These are phyloP conservation scores for Synergus laeviventris DNA, from an alignment of 2,888 invertebrate genomes.

Conservation along the genomic window DNA sequence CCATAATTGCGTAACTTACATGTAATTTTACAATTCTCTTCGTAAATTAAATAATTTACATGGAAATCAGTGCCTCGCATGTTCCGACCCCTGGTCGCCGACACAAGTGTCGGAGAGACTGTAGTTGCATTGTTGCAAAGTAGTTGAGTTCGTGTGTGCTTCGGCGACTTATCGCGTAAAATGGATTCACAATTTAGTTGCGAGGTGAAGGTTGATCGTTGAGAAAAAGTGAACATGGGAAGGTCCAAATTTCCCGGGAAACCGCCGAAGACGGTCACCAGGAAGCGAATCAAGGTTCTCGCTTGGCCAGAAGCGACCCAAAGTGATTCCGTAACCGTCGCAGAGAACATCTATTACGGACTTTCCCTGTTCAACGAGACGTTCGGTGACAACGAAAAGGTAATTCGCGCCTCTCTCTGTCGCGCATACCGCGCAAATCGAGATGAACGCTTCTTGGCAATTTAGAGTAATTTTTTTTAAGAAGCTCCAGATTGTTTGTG, in stretches of 20 bases:
- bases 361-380: constrained; percentile 74
- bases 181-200: constrained; percentile 69
- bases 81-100: not conserved
- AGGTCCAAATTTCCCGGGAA: constrained; percentile 92
- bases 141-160: constrained; percentile 61
- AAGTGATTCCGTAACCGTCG: constrained; percentile 77
- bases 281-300: constrained; percentile 90
- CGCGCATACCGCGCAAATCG: constrained; percentile 41
- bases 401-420: constrained; percentile 54
- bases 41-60: not conserved
- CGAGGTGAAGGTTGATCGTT: constrained; percentile 79
- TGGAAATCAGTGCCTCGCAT: not conserved
- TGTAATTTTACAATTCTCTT: not conserved
- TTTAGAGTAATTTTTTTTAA: constrained; percentile 45
- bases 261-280: constrained; percentile 91
- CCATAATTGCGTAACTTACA: not conserved
- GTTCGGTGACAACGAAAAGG: constrained; percentile 75
- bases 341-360: constrained; percentile 76
- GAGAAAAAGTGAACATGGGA: constrained; percentile 83
- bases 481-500: constrained; percentile 41
- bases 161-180: constrained; percentile 66
- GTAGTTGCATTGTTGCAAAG: constrained; percentile 1
- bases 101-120: constrained; percentile 39
- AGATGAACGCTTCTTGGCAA: constrained; percentile 24
- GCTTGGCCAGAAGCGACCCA: constrained; percentile 78